Evolutionary conservation across 1,140 invertebrate genomes (phyloP).

Genomic region (Drosophila sucinea): DNA sequence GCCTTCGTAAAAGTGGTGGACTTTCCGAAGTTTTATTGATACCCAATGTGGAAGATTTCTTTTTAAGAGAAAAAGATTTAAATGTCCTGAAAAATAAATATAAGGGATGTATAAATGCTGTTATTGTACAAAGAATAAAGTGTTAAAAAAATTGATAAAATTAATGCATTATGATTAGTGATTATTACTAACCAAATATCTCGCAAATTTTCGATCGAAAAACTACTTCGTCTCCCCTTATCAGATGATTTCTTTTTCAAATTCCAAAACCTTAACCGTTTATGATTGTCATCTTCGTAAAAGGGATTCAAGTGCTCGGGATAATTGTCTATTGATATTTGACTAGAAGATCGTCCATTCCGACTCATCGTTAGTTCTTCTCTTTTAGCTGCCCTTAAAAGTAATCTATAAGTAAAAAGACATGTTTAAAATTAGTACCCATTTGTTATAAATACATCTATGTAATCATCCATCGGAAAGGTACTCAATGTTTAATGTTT

Average conservation of each 20-base stretch:
- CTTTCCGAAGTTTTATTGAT: slow-evolving; percentile 83
- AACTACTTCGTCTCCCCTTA: slow-evolving; percentile 84
- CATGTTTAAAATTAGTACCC: too few species aligned
- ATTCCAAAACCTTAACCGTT: slow-evolving; percentile 85
- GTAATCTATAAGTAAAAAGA: slow-evolving; percentile 22
- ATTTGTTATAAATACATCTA: too few species aligned
- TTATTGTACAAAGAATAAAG: neutral
- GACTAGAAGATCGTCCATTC: slow-evolving; percentile 69
- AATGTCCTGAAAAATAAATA: slow-evolving; percentile 58
- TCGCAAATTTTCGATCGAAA: slow-evolving; percentile 85
- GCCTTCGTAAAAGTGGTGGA: slow-evolving; percentile 66
- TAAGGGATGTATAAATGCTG: neutral
- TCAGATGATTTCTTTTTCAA: slow-evolving; percentile 65
- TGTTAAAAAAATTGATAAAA: neutral
- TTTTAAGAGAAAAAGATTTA: slow-evolving; percentile 75
- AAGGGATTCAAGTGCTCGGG: slow-evolving; percentile 90
- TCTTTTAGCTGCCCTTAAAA: slow-evolving; percentile 45
- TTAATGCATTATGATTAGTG: too few species aligned
- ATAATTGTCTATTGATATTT: slow-evolving; percentile 86
- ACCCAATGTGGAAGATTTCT: slow-evolving; percentile 80
- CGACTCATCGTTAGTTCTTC: slow-evolving; percentile 42
- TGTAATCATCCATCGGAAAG: too few species aligned
- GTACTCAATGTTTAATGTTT: too few species aligned
- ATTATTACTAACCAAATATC: slow-evolving; percentile 83
- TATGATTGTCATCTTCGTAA: slow-evolving; percentile 87